Percentiles rank a stretch among this genome's conserved stretches.
Evolutionary conservation across 2,113 vertebrate genomes (phyloP).

Genomic region (Vidua macroura): DNA sequence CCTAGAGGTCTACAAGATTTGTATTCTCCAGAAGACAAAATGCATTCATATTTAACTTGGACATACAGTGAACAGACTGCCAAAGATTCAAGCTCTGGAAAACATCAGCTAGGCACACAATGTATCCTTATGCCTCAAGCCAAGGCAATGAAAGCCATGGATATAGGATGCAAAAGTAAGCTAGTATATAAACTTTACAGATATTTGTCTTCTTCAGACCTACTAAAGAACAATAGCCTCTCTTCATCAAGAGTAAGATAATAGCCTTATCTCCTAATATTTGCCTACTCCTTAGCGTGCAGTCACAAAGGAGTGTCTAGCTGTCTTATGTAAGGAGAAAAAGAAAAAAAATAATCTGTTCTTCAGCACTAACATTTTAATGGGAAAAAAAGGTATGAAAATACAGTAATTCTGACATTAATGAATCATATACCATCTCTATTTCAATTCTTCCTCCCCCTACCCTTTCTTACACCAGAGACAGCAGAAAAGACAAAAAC

Average conservation of each 20-base stretch:
- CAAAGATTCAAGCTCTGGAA: conserved; percentile 43
- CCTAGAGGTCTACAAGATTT: conserved; percentile 2
- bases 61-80: conserved; percentile 18
- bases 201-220: not conserved
- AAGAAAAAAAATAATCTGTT: not conserved
- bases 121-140: not conserved
- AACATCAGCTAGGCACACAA: conserved; percentile 36
- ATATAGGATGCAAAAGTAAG: not conserved
- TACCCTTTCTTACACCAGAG: not conserved
- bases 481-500: not conserved
- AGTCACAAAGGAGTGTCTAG: not conserved
- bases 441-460: not conserved
- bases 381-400: not conserved
- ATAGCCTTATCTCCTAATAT: not conserved
- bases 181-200: not conserved
- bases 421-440: not conserved
- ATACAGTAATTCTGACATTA: not conserved
- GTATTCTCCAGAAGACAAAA: conserved; percentile 58
- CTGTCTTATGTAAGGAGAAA: not conserved
- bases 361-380: not conserved
- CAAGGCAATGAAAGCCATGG: not conserved
- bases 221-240: not conserved
- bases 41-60: conserved; percentile 39
- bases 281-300: not conserved
- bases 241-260: not conserved